These are phyloP conservation scores for Metacarcinus magister DNA, from an alignment of 2,888 invertebrate species.

Conservation along the genomic window DNA sequence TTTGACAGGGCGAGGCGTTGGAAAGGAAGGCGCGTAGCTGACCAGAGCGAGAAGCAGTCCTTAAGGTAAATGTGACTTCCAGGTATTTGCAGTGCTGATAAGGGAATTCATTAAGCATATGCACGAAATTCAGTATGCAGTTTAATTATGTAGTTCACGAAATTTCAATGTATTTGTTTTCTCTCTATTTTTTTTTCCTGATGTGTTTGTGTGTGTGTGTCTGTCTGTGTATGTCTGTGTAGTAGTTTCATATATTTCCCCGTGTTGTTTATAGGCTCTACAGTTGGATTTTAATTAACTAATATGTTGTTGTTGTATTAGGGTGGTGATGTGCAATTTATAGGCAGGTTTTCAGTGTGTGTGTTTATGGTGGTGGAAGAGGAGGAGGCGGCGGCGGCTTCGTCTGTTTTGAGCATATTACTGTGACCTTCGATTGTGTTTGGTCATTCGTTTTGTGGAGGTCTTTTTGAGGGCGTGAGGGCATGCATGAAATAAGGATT, in stretches of 20 bases:
- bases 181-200: not conserved
- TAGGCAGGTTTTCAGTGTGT: not conserved
- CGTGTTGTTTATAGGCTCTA: not conserved
- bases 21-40: too few relatives aligned
- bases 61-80: too few relatives aligned
- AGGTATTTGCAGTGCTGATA: not conserved
- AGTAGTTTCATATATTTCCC: not conserved
- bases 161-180: not conserved
- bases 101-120: not conserved
- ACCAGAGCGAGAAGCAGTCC: too few relatives aligned
- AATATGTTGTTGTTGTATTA: not conserved
- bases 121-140: not conserved
- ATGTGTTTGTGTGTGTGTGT: not conserved
- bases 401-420: not conserved
- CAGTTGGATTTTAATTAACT: constrained; percentile 26
- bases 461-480: not conserved
- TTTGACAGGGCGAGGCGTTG: too few relatives aligned
- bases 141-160: not conserved
- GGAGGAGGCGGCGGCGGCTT: not conserved
- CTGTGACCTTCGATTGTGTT: not conserved
- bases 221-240: not conserved
- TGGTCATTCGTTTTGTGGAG: not conserved
- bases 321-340: constrained; percentile 26
- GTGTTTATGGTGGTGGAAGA: not conserved
- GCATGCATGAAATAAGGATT: not conserved